phyloP scores from a whole-genome alignment of 2,113 vertebrate species.

The Bostrychus sinensis region DNA sequence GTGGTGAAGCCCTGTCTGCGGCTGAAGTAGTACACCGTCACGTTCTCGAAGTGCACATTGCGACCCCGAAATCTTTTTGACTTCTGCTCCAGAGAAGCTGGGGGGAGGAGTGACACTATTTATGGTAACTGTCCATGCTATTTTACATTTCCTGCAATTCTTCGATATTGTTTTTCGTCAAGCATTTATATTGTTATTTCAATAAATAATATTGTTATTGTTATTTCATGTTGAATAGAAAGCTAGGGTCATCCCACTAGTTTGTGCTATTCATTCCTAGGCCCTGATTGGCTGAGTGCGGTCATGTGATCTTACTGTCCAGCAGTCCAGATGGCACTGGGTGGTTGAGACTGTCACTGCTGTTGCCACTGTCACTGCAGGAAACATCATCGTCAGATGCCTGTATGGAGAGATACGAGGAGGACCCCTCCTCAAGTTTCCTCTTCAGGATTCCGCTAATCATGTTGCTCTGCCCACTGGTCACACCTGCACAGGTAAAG shows the following conservation, averaged over 20 bases:
- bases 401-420: constrained; percentile 86
- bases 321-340: constrained; percentile 86
- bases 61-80: constrained; percentile 87
- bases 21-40: constrained; percentile 94
- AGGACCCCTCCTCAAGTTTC: constrained; percentile 89
- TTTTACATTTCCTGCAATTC: too few relatives aligned
- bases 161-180: too few relatives aligned
- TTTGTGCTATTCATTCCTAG: background rate
- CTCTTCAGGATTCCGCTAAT: constrained; percentile 92
- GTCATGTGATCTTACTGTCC: constrained; percentile 81
- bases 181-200: too few relatives aligned
- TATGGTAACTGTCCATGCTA: too few relatives aligned
- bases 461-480: constrained; percentile 46
- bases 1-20: constrained; percentile 93
- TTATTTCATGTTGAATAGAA: too few relatives aligned
- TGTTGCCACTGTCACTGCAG: constrained; percentile 95
- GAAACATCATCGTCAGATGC: constrained; percentile 90
- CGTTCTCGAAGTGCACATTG: constrained; percentile 92
- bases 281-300: background rate
- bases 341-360: constrained; percentile 91
- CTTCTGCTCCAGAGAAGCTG: constrained; percentile 84
- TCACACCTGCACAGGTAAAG: constrained; percentile 35
- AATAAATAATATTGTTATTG: too few relatives aligned
- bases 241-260: too few relatives aligned
- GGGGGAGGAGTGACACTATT: background rate